These are phyloP conservation scores for Nowickia ferox DNA, from an alignment of 2,888 invertebrate species.

Conservation along the genomic window DNA sequence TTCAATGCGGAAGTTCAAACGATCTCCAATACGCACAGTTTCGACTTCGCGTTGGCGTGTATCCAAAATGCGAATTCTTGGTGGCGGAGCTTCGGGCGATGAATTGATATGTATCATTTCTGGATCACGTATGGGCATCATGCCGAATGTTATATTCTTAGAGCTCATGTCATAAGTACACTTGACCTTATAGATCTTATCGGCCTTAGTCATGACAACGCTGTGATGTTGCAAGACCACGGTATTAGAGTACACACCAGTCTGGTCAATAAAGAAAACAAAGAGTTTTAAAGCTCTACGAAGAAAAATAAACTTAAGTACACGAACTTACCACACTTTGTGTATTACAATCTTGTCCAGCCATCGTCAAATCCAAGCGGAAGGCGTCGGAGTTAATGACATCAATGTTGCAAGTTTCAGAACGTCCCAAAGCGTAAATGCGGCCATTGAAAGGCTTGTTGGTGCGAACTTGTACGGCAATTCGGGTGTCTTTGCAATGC, in stretches of 20 bases:
- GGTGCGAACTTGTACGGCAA: slow-evolving; percentile 95
- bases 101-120: slow-evolving; percentile 98
- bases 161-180: slow-evolving; percentile 98
- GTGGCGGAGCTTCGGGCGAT: slow-evolving; percentile 96
- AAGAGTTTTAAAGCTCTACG: neutral
- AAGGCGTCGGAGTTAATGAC: slow-evolving; percentile 96
- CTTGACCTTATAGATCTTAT: slow-evolving; percentile 97
- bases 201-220: slow-evolving; percentile 97
- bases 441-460: slow-evolving; percentile 97
- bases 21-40: slow-evolving; percentile 96
- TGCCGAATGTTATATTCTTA: slow-evolving; percentile 97
- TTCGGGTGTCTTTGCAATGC: slow-evolving; percentile 96
- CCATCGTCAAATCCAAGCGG: slow-evolving; percentile 95
- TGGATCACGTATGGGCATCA: slow-evolving; percentile 98
- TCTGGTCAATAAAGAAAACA: slow-evolving; percentile 84
- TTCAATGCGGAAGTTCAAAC: slow-evolving; percentile 97
- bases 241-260: slow-evolving; percentile 96
- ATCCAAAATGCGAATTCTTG: slow-evolving; percentile 95
- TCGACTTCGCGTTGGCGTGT: slow-evolving; percentile 94
- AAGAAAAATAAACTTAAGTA: neutral
- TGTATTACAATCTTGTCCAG: slow-evolving; percentile 96
- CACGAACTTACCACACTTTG: slow-evolving; percentile 92
- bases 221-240: slow-evolving; percentile 97
- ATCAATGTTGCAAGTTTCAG: slow-evolving; percentile 97
- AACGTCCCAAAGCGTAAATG: slow-evolving; percentile 95